Evolutionary conservation across 2,888 invertebrate genomes (phyloP), one percentile per base, ranked within the genome.

Genomic region (Platycheirus albimanus): DNA sequence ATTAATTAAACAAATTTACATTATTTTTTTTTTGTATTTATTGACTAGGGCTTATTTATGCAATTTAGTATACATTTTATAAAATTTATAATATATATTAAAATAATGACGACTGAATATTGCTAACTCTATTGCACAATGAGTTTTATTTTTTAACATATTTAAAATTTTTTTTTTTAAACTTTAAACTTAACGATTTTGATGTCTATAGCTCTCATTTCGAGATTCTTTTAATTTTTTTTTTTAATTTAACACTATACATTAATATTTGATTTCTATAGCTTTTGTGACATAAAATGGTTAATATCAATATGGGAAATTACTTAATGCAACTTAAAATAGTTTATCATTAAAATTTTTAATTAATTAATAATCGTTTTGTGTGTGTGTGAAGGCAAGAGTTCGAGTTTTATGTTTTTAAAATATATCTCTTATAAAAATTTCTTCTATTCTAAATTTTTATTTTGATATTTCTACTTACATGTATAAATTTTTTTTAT

Each of bases 1-100:
- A 54, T 30, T 41, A 41, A 10, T 13, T 13, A 45, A 38, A 20
- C 19, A 58, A 51, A 41, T 63, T 19, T 56, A 75, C 45, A 51
- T 64, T 33, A 43, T 61, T 58, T 15, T 20, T 64, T 51, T 49
- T 49, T 36, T n/a, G n/a, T n/a, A n/a, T n/a, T n/a, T 81, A 76
- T 81, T 81, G 81, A 81, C 81, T 81, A 81, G 81, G 70, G 58
- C 61, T 74, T 20, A 67, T 71, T 47, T 49, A 58, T 51, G 20
- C 17, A 51, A 54, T 8, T 28, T 52, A 17, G 33, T 51, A 56
- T 30, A 51, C 33, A 20, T 17, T n/a, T 36, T 24, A 7, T 64
- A 20, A 15, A 28, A 8, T n/a, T 36, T 24, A 7, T 64, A 20
- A 15, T 19, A 8, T 49, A n/a, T 28, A 47, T 45, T 75, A 33